Evolutionary conservation across 2,888 invertebrate genomes (phyloP).

Genomic region (Thecocarcelia acutangulata): DNA sequence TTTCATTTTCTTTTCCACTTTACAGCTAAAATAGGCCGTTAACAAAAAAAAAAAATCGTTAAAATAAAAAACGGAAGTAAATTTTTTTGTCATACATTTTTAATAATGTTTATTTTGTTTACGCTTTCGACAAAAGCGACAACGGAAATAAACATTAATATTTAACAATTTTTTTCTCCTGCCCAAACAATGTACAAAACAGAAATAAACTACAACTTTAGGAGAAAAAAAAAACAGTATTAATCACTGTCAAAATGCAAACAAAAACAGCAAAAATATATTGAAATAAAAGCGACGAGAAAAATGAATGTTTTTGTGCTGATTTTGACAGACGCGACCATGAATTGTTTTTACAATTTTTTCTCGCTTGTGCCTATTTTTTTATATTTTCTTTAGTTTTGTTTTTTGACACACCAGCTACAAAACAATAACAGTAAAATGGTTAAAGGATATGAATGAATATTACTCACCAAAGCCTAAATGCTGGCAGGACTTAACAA

Average conservation of each 20-base stretch:
- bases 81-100: slow-evolving; percentile 42
- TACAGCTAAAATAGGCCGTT: slow-evolving; percentile 18
- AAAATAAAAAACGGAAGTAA: too few relatives aligned
- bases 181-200: slow-evolving; percentile 35
- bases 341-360: slow-evolving; percentile 60
- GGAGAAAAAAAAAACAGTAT: slow-evolving; percentile 51
- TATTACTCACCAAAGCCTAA: slow-evolving; percentile 32
- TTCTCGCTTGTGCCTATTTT: slow-evolving; percentile 9
- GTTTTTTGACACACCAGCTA: slow-evolving; percentile 39
- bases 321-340: slow-evolving; percentile 69
- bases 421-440: slow-evolving; percentile 42
- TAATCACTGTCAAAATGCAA: slow-evolving; percentile 66
- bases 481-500: background rate
- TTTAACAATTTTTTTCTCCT: slow-evolving; percentile 25
- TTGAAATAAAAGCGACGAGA: slow-evolving; percentile 39
- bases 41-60: slow-evolving; percentile 8
- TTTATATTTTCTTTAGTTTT: slow-evolving; percentile 19
- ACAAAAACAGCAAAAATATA: slow-evolving; percentile 43
- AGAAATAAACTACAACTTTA: slow-evolving; percentile 29
- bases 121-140: slow-evolving; percentile 32
- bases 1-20: slow-evolving; percentile 2
- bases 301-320: slow-evolving; percentile 57
- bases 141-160: slow-evolving; percentile 64
- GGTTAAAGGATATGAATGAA: slow-evolving; percentile 25
- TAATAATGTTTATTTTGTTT: slow-evolving; percentile 50